These are phyloP conservation scores for Parnassius mnemosyne DNA, from an alignment of 2,888 invertebrate genomes.

Conservation along the genomic window DNA sequence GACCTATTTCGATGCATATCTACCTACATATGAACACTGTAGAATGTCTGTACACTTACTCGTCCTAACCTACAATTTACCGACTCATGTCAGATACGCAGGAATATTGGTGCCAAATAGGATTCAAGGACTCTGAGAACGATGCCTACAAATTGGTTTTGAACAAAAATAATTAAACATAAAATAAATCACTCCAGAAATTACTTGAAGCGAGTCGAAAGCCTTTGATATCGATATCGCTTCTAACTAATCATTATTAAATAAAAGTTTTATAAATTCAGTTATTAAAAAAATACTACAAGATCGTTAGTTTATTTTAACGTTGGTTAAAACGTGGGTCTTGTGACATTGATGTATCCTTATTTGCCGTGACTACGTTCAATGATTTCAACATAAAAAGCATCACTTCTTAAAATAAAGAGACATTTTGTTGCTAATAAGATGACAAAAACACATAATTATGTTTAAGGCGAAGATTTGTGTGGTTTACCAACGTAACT, in stretches of 20 bases:
- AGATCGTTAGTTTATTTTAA: background rate
- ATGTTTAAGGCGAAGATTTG: too few relatives aligned
- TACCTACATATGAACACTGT: too few relatives aligned
- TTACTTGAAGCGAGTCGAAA: constrained; percentile 6
- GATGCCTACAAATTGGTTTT: too few relatives aligned
- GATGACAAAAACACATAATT: too few relatives aligned
- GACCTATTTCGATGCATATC: too few relatives aligned
- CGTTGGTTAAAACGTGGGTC: background rate
- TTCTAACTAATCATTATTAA: constrained; percentile 26
- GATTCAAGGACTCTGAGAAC: too few relatives aligned
- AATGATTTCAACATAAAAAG: background rate
- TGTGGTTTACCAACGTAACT: too few relatives aligned
- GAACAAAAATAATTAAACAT: background rate
- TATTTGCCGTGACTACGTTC: background rate
- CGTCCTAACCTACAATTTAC: too few relatives aligned
- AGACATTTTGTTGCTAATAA: too few relatives aligned
- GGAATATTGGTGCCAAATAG: too few relatives aligned
- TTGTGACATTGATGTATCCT: background rate
- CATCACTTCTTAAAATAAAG: background rate
- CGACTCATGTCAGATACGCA: too few relatives aligned
- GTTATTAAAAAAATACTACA: constrained; percentile 1
- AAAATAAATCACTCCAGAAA: constrained; percentile 6
- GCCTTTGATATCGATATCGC: constrained; percentile 15
- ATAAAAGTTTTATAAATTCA: constrained; percentile 17
- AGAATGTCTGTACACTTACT: too few relatives aligned